Evolutionary conservation across 2,888 invertebrate genomes (phyloP), one percentile per base, ranked within the genome.

Genomic region (Sphaerophoria taeniata): DNA sequence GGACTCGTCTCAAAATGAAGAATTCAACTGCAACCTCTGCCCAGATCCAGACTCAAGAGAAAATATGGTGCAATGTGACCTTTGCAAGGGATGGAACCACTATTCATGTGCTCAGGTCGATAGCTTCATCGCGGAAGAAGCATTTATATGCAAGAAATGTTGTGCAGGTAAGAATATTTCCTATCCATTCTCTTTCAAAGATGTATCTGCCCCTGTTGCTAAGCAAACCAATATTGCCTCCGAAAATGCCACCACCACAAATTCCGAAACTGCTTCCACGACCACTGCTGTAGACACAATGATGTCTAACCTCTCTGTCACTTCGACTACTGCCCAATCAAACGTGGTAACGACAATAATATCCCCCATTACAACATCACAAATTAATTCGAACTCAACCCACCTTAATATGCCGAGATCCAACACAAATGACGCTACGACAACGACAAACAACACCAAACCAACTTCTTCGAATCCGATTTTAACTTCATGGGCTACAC

Each of bases 81-180:
- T 34, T 0, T 55, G 55, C 34, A 33, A 55, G 14, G 55, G 55
- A n/a, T 56, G 56, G 56, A 56, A 56, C 12, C 56, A 56, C 56
- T 56, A 34, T 11, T 56, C 56, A 14, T 56, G 56, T 56, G 56
- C 56, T 56, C 34, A 34, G 2, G 56, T 56, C 1, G 34, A 56
- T n/a, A 56, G 56, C n/a, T 56, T 56, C 56, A 56, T 56, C 56
- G 9, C 3, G 34, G 56, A 56, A 14, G 56, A 34, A 34, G 12
- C 33, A 14, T 56, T 56, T 34, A 56, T 56, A n/a, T 56, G 56
- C 34, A 34, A 56, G 34, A 34, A n/a, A 14, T 56, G 56, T 56
- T 56, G 56, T 34, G 9, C 34, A 56, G 56, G 56, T 56, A 56
- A 56, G 56, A 56, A 56, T 56, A 56, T 56, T 56, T 56, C 56